A percentile compares a stretch with the other conserved stretches of the same genome.
These are phyloP conservation scores for Ctenomys sociabilis DNA, from an alignment of 2,113 vertebrate genomes.

Conservation along the genomic window DNA sequence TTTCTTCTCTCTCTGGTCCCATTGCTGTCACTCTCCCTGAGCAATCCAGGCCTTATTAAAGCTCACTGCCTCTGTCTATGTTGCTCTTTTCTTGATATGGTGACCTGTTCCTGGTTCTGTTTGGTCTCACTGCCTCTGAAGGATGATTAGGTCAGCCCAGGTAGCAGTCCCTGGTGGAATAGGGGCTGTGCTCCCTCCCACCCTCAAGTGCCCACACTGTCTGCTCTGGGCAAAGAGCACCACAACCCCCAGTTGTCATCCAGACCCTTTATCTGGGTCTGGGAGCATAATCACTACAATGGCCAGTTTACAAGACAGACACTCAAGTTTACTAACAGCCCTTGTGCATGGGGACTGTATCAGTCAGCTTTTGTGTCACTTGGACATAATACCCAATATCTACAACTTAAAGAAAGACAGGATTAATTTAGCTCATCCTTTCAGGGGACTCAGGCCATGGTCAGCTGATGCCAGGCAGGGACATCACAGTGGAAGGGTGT, in stretches of 20 bases:
- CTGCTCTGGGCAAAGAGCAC: background rate
- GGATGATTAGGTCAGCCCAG: background rate
- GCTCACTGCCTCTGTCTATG: background rate
- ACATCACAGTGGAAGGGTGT: background rate
- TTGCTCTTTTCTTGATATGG: accelerated
- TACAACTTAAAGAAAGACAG: background rate
- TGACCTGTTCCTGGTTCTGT: background rate
- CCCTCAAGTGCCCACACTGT: background rate
- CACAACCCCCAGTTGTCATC: background rate
- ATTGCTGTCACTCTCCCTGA: accelerated
- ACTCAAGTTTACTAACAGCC: background rate
- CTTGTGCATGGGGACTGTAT: background rate
- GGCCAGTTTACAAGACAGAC: background rate
- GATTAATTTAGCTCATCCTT: background rate
- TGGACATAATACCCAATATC: background rate
- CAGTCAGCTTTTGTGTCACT: background rate
- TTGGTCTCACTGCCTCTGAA: background rate
- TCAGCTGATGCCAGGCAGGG: background rate
- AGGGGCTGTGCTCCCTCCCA: accelerated
- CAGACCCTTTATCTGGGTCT: background rate
- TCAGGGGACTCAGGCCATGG: background rate
- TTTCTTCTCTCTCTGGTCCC: background rate
- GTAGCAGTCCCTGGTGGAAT: background rate
- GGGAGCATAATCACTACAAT: background rate
- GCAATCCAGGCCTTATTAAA: background rate